Evolutionary conservation across 1,140 invertebrate genomes (phyloP).

Genomic region (Drosophila azteca): DNA sequence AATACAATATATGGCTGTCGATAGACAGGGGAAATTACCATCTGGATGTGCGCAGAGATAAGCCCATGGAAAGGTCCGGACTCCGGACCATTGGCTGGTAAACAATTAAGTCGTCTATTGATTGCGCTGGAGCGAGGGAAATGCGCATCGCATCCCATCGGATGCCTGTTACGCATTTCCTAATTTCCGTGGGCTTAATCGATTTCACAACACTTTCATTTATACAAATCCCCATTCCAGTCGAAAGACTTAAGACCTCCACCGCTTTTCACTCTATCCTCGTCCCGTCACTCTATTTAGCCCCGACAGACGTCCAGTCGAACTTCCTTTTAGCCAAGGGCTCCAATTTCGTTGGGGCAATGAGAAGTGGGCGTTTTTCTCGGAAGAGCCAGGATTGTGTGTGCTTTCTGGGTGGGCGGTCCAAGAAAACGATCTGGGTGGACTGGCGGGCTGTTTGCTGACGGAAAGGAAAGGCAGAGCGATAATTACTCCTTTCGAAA

Average conservation of each 20-base stretch:
- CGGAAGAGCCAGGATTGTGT: not conserved
- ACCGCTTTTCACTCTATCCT: not conserved
- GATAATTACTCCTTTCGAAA: not conserved
- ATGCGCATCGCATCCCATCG: not conserved
- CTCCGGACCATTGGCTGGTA: constrained; percentile 17
- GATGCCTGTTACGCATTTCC: constrained; percentile 1
- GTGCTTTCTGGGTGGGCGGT: constrained; percentile 22
- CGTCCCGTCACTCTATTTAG: too few relatives aligned
- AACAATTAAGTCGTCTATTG: constrained; percentile 63
- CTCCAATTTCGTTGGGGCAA: constrained; percentile 32
- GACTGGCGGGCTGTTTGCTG: constrained; percentile 8
- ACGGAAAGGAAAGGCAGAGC: not conserved
- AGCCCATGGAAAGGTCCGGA: constrained; percentile 10
- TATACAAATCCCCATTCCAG: not conserved
- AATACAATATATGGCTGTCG: not conserved
- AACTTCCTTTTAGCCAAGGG: constrained; percentile 7
- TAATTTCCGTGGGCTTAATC: constrained; percentile 13
- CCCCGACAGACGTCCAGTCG: constrained; percentile 1
- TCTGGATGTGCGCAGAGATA: constrained; percentile 33
- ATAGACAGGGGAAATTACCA: constrained; percentile 32
- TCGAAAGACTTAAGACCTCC: not conserved
- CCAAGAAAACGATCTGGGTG: constrained; percentile 13
- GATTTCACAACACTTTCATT: constrained; percentile 13
- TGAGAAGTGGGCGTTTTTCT: constrained; percentile 3
- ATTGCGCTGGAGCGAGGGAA: too few relatives aligned